Evolutionary conservation across 2,797 vertebrate species (phyloP), one percentile per base, ranked within the genome.

Genomic region (Falco cherrug): DNA sequence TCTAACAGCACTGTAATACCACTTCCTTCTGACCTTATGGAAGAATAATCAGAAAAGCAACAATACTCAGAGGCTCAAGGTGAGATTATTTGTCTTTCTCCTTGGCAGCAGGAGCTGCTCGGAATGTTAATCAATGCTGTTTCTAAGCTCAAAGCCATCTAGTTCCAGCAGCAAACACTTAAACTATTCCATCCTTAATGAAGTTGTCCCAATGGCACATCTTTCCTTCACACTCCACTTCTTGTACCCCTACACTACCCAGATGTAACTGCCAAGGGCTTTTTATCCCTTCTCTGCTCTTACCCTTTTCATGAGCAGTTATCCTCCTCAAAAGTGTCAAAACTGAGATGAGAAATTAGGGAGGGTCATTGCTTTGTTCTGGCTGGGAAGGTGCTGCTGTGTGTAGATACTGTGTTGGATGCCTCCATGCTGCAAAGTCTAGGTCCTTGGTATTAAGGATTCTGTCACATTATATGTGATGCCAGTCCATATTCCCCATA

Each of bases 31-130:
- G 79, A 87, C 37, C 50, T 68, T 28, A 11, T 75, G 54, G 41
- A 94, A 89, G 54, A 92, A 92, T 87, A 91, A 89, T 91, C 71
- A 89, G 69, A 91, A 96, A 92, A 94, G 35, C 56, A 90, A 74
- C 56, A 85, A 75, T 85, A 71, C 11, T 50, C 47, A 31, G 79
- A 88, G 53, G 84, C 65, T 92, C 45, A 82, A 95, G 84, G 79
- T 94, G 74, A 95, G 89, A 69, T 84, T 92, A 91, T 91, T 53
- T 89, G 53, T 68, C 70, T 91, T 76, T 75, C 53, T 84, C 47
- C 57, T 73, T 9, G 9, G 57, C 68, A 71, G 57, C 57, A 61
- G 33, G 33, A 92, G 41, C 41, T 65, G n/a, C 81, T 87, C 73
- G 71, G 84, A 94, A 84, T 93, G 17, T 88, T 95, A 92, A 92